Evolutionary conservation across 2,888 invertebrate species (phyloP).

Genomic region (Vandiemenella viatica): DNA sequence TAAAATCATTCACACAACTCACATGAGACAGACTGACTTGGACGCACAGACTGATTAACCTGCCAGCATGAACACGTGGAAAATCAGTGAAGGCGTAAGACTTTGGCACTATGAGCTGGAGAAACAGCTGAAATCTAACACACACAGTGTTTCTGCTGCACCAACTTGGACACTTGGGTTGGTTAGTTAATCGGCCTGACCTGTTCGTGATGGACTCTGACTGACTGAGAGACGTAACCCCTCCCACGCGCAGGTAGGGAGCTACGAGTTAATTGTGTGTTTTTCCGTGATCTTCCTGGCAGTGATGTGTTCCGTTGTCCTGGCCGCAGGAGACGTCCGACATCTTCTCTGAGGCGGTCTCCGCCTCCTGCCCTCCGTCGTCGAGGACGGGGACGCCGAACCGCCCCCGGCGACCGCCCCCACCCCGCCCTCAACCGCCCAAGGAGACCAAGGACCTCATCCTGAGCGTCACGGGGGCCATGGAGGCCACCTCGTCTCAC

Average conservation of each 20-base stretch:
- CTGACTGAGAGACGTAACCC: background rate
- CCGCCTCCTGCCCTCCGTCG: constrained; percentile 7
- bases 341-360: constrained; percentile 5
- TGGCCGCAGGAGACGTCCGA: constrained; percentile 8
- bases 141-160: no score
- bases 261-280: background rate
- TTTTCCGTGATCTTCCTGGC: no score
- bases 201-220: background rate
- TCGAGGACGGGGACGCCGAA: constrained; percentile 7
- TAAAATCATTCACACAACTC: no score
- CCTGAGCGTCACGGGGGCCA: constrained; percentile 70
- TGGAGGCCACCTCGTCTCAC: constrained; percentile 77
- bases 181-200: background rate
- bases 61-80: no score
- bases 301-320: no score
- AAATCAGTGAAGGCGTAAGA: no score
- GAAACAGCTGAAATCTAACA: no score
- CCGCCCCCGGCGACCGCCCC: constrained; percentile 22
- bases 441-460: constrained; percentile 74
- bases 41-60: no score
- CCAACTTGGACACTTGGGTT: no score
- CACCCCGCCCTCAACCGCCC: constrained; percentile 34
- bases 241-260: background rate
- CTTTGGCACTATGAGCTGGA: no score
- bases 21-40: no score